Base-by-base conservation (phyloP, 2,888 invertebrate genomes). In the Scaptomyza caliginosa region DNA sequence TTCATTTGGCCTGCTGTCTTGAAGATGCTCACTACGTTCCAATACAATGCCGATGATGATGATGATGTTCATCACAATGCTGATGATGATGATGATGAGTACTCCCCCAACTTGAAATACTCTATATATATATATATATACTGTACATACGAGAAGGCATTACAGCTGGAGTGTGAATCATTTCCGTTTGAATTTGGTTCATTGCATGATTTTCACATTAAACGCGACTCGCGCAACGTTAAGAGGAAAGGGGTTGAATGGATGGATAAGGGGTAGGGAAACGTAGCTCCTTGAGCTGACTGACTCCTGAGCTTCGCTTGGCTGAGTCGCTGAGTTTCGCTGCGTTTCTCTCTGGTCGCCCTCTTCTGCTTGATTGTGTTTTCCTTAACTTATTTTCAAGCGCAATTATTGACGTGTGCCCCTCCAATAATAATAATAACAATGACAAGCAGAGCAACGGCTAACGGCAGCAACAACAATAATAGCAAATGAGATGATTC, bases 171-270 rank as follows among this genome's bases (percentile, higher is more conserved):
- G 87, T 83, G 88, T 85, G 87, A 83, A 83, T 87, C 87, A 83
- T 78, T 83, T 83, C 88, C 87, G 83, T 82, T 83, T 66, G 82
- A 78, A 87, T 83, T 87, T 87, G 83, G 82, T 87, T 83, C 83
- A 83, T 83, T 87, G 85, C 88, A 83, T 83, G 78, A 85, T 87
- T 83, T 87, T 85, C 73, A 85, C 85, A 83, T 87, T 83, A 87
- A 82, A 62, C 55, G 65, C 56, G 51, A 71, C 23, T 19, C 48
- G 54, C 4, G 43, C 6, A 45, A 11, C 55, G 23, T 24, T 30
- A 10, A 4, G 26, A 17, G 11, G 11, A 43, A 30, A 51, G 46
- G 30, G 36, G 5, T 23, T 23, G 21, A 16, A n/a, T 7, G 16
- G 10, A 13, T 4, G 8, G 6, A 17, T 0, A 0, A 16, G 17